Evolutionary conservation across 2,113 vertebrate genomes (phyloP), one percentile per base, ranked within the genome.

Genomic region (Trichomycterus rosablanca): DNA sequence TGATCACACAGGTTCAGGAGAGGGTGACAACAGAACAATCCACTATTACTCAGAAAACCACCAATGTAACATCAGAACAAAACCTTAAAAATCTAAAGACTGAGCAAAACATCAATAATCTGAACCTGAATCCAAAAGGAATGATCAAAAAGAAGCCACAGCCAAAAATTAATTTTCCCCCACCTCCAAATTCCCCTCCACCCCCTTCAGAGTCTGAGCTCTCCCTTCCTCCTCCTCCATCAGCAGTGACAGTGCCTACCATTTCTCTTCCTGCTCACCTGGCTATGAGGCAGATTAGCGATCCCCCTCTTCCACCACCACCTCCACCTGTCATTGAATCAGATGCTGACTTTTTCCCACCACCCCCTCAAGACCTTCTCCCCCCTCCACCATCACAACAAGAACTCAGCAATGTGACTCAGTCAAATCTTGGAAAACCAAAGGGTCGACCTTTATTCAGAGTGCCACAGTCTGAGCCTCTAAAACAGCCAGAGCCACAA

Each of bases 151-250:
- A 81, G 14, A 84, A 77, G 40, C 51, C 72, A 22, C 59, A 48
- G 19, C 77, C 86, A 4, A 86, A 92, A 73, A 87, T 80, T 52
- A 78, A 89, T 62, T 86, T 85, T 39, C 84, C 86, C 0, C 86
- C 90, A 49, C 89, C 91, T 18, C 90, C 90, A 11, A 80, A 82
- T 1, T 88, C 84, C 0, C 83, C 89, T 1, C 89, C 89, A 52
- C 82, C 90, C 7, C 78, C 85, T 24, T 92, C 90, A 14, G 90
- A 93, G 76, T 85, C 86, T 3, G 90, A 93, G 74, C 80, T 91
- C 57, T 91, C 87, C 42, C 84, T 93, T 32, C 92, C 91, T 58
- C 89, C 91, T 4, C 90, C 91, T 1, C 90, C 92, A 5, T 86
- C 89, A 2, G 83, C 86, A 1, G 80, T 88, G 62, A 66, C 76